These are phyloP conservation scores for Montipora foliosa DNA, from an alignment of 64 coral and sea anemone species.

Conservation along the genomic window DNA sequence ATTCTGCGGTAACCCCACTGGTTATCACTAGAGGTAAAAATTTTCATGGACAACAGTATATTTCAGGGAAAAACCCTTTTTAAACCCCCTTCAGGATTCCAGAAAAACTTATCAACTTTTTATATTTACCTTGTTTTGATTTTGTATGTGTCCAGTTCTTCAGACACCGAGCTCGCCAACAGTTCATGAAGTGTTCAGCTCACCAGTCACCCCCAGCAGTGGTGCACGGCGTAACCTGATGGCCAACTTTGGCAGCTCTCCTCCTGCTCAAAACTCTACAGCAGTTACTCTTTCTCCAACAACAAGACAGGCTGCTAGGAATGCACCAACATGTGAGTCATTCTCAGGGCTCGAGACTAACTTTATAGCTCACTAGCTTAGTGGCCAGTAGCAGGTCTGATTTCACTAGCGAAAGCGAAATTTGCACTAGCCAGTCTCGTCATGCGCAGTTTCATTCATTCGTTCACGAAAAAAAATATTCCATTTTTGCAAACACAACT, in stretches of 20 bases:
- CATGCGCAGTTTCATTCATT: too few relatives aligned
- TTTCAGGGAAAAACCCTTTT: too few relatives aligned
- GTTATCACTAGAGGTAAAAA: too few relatives aligned
- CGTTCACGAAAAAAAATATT: not conserved
- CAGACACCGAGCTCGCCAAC: conserved; percentile 51
- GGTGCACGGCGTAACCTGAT: conserved; percentile 90
- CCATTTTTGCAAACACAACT: not conserved
- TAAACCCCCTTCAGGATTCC: too few relatives aligned
- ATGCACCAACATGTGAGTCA: conserved; percentile 57
- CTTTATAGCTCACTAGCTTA: too few relatives aligned
- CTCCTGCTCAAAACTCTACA: conserved; percentile 43
- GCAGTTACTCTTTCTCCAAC: conserved; percentile 25
- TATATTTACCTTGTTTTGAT: not conserved
- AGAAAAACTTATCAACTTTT: too few relatives aligned
- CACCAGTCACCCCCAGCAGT: conserved; percentile 74
- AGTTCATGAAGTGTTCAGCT: conserved; percentile 81
- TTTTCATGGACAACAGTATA: too few relatives aligned
- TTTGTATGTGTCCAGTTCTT: conserved; percentile 45
- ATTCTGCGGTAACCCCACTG: too few relatives aligned
- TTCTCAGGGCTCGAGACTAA: not conserved
- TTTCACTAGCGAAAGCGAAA: too few relatives aligned
- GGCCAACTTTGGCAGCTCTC: conserved; percentile 80
- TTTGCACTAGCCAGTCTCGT: too few relatives aligned
- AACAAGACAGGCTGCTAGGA: conserved; percentile 37
- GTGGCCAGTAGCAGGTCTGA: too few relatives aligned